Conservation (phyloP, 1,140 invertebrate species). For the Watersipora subatra region DNA sequence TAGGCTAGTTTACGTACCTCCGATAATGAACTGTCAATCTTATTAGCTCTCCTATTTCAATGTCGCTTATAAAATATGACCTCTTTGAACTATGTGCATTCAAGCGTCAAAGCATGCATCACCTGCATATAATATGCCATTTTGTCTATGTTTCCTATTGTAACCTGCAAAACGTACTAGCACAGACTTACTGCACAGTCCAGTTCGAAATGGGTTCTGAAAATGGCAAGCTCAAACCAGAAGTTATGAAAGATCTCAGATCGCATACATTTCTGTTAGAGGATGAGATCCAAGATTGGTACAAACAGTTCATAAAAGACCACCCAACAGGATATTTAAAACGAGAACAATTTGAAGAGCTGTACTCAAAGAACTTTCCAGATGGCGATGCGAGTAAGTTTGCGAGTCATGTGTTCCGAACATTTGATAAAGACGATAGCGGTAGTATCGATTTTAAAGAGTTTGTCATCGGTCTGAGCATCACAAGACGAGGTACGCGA, state of each 20-base stretch:
- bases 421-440: slow-evolving; percentile 19
- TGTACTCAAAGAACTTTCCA: slow-evolving; percentile 1
- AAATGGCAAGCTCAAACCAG: neutral
- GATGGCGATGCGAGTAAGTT: slow-evolving; percentile 15
- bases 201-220: neutral
- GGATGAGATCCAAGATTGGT: slow-evolving; percentile 8
- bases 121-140: no score
- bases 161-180: no score
- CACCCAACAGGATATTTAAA: neutral
- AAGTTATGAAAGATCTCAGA: neutral
- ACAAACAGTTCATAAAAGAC: neutral
- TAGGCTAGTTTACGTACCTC: no score
- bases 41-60: no score
- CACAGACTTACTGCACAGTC: no score
- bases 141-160: no score
- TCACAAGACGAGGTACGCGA: slow-evolving; percentile 50
- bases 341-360: slow-evolving; percentile 3
- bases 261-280: neutral
- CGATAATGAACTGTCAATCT: no score
- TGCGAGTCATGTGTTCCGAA: slow-evolving; percentile 17
- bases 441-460: slow-evolving; percentile 22
- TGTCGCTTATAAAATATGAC: no score
- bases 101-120: no score
- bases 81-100: no score
- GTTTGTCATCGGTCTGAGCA: slow-evolving; percentile 20